Percentiles rank a stretch among this genome's conserved stretches.
These are phyloP conservation scores for Physocephala rufipes DNA, from an alignment of 2,888 invertebrate species.

Conservation along the genomic window DNA sequence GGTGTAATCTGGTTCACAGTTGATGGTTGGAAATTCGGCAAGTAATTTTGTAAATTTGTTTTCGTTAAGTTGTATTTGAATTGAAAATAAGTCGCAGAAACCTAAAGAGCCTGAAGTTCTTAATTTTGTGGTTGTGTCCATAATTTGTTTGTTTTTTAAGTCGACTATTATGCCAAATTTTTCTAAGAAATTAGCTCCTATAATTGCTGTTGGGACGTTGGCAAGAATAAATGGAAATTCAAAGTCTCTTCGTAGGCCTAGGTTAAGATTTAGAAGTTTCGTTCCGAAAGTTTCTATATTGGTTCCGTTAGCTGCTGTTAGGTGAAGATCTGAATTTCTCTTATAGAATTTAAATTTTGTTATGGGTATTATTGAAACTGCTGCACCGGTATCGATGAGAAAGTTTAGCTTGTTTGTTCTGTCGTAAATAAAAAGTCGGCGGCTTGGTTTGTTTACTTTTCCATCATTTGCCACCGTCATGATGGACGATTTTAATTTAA, in stretches of 20 bases:
- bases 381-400: not conserved
- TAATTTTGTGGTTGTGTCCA: not conserved
- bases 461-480: conserved; percentile 8
- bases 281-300: not conserved
- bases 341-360: not conserved
- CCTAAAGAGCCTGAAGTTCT: not conserved
- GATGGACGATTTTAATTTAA: not conserved
- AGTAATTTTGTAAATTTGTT: conserved; percentile 19
- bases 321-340: not conserved
- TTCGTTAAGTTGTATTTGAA: not conserved
- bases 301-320: not conserved
- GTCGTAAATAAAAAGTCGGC: not conserved
- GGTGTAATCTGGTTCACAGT: conserved; percentile 15
- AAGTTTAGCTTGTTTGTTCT: not conserved
- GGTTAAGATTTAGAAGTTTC: not conserved
- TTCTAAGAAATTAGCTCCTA: conserved; percentile 5
- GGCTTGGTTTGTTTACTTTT: not conserved
- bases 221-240: conserved; percentile 2
- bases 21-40: conserved; percentile 4
- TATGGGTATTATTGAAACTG: not conserved
- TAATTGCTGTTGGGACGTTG: not conserved
- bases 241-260: not conserved
- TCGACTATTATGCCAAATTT: conserved; percentile 3
- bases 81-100: not conserved
- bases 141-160: not conserved